These are phyloP conservation scores for Morpho achilles DNA, from an alignment of 2,888 invertebrate genomes.

Conservation along the genomic window DNA sequence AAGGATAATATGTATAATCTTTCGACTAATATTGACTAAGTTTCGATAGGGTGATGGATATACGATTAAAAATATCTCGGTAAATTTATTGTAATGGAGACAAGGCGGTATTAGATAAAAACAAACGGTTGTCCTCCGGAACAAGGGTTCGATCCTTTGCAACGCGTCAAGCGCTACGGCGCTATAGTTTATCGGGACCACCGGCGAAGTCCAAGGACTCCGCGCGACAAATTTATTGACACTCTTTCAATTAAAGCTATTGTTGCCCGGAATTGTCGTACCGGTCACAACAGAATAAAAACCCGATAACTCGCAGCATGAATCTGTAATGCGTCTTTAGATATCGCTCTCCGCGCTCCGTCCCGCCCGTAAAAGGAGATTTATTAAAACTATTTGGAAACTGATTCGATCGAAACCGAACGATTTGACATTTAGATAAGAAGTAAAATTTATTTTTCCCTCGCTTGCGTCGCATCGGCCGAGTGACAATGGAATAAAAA, in stretches of 20 bases:
- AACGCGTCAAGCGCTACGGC: slow-evolving; percentile 50
- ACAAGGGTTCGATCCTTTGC: slow-evolving; percentile 60
- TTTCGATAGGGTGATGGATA: slow-evolving; percentile 48
- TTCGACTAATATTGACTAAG: slow-evolving; percentile 29
- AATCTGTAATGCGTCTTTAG: slow-evolving; percentile 61
- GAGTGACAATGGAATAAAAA: slow-evolving; percentile 79
- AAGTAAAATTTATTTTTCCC: slow-evolving; percentile 76
- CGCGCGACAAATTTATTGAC: slow-evolving; percentile 76
- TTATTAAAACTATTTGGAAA: slow-evolving; percentile 79
- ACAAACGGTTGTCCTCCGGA: slow-evolving; percentile 56
- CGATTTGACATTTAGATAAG: slow-evolving; percentile 80
- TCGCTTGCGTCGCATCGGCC: slow-evolving; percentile 57
- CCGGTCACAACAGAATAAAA: slow-evolving; percentile 71
- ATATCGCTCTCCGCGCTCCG: slow-evolving; percentile 61
- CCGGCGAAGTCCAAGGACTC: slow-evolving; percentile 59
- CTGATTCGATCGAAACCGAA: slow-evolving; percentile 77
- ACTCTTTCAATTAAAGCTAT: slow-evolving; percentile 78
- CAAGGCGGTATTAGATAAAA: slow-evolving; percentile 67
- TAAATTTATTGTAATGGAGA: slow-evolving; percentile 69
- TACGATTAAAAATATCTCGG: slow-evolving; percentile 52
- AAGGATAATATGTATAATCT: slow-evolving; percentile 8
- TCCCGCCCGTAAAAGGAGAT: slow-evolving; percentile 74
- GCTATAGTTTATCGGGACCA: slow-evolving; percentile 66
- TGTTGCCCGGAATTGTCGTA: slow-evolving; percentile 64
- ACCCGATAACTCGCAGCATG: slow-evolving; percentile 74